Evolutionary conservation across 64 coral and sea anemone species (phyloP), one percentile per base, ranked within the genome.

Genomic region (Montipora sp.): DNA sequence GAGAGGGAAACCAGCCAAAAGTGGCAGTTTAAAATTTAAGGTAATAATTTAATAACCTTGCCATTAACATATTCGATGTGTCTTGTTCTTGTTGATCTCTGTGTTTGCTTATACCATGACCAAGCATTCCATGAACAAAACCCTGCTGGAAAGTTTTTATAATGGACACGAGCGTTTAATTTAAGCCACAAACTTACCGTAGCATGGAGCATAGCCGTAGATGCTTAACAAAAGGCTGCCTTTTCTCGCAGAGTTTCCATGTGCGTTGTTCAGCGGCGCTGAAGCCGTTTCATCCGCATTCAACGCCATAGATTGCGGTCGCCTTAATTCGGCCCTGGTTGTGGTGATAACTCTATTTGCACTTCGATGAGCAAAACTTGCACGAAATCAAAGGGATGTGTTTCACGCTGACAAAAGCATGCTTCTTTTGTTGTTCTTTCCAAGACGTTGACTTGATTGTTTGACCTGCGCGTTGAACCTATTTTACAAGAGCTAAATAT

Each of bases 371-470:
- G 80, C 4, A 19, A 83, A 67, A 66, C 80, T 67, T 21, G 80
- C 59, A 83, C 19, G 27, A 27, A 48, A 83, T 83, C 23, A 43
- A 14, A 27, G 59, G 3, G 43, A 19, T 59, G 80, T 66, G 12
- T 5, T 47, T 47, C 61, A 58, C 59, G 80, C 80, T 83, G 80
- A 83, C 80, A 67, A 83, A 83, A 45, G 80, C 80, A 83, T 83
- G 59, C 67, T 83, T 83, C 27, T 43, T 81, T 83, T 83, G 80
- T 83, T 83, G 80, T 45, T 59, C 80, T 65, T 67, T 48, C 47
- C 12, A 83, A 67, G 59, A 57, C 11, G 53, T 0, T 11, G 7
- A 57, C 53, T 57, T 11, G 0, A 57, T 57, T 57, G 53, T 8
- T 11, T 63, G 60, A 63, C 70, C 7, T 27, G 19, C 65, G 65